phyloP scores from a whole-genome alignment of 2,797 vertebrate species.

The Oreonectes daqikongensis region DNA sequence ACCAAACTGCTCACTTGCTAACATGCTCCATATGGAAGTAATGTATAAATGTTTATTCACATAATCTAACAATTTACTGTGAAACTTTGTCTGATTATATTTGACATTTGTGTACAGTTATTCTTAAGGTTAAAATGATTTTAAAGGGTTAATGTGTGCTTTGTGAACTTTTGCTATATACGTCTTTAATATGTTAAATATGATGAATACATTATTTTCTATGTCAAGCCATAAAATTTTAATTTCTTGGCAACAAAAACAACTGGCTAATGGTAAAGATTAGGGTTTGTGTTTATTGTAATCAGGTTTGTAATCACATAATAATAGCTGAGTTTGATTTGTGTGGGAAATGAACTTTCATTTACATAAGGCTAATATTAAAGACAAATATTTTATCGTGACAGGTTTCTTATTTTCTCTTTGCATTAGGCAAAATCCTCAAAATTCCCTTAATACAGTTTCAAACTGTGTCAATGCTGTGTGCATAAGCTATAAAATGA shows the following conservation, averaged over 20 bases:
- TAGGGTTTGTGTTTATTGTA: neutral
- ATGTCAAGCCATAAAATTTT: neutral
- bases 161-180: neutral
- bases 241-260: neutral
- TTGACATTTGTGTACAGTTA: no score
- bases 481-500: neutral
- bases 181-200: neutral
- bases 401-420: neutral
- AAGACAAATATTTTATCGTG: conserved; percentile 1
- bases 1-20: conserved; percentile 2
- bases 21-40: neutral
- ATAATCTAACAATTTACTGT: no score
- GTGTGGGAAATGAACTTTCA: no score
- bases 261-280: conserved; percentile 1
- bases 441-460: neutral
- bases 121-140: neutral
- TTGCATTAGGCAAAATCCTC: neutral
- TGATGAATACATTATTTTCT: neutral
- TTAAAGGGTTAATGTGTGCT: neutral
- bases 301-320: neutral
- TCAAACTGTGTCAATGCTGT: neutral
- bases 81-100: no score
- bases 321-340: conserved; percentile 12
- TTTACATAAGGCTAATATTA: neutral
- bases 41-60: neutral